phyloP scores from a whole-genome alignment of 2,888 invertebrate species.

The Xanthorhoe designata region DNA sequence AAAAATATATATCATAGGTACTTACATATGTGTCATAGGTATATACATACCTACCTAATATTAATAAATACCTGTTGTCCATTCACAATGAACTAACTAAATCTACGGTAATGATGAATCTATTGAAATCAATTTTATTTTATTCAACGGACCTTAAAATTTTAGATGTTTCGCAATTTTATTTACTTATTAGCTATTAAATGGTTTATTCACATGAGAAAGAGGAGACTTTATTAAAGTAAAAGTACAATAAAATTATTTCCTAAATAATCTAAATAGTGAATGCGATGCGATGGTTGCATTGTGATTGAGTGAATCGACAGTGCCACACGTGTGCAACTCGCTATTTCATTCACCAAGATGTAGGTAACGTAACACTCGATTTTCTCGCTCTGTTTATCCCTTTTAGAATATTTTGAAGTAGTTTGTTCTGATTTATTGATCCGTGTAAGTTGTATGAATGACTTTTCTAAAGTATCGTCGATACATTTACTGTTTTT shows the following conservation, averaged over 20 bases:
- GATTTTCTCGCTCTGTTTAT: slow-evolving; percentile 69
- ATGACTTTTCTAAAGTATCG: background rate
- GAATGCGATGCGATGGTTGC: slow-evolving; percentile 61
- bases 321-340: slow-evolving; percentile 69
- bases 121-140: background rate
- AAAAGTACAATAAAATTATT: slow-evolving; percentile 22
- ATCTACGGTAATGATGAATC: too few species aligned
- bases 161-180: too few species aligned
- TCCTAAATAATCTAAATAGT: slow-evolving; percentile 61
- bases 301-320: slow-evolving; percentile 55
- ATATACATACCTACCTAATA: too few species aligned
- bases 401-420: slow-evolving; percentile 44
- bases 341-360: slow-evolving; percentile 39
- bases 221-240: background rate
- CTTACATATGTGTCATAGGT: too few species aligned
- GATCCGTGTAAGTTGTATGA: background rate
- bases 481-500: background rate
- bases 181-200: background rate
- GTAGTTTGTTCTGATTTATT: slow-evolving; percentile 3
- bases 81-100: too few species aligned
- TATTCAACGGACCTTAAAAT: background rate
- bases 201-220: background rate
- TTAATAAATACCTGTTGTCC: too few species aligned
- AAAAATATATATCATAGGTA: too few species aligned
- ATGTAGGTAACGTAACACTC: slow-evolving; percentile 55